Percentiles rank a stretch among this genome's conserved stretches.
These are phyloP conservation scores for Melanotaenia nigrans DNA, from an alignment of 2,797 vertebrate species.

Conservation along the genomic window DNA sequence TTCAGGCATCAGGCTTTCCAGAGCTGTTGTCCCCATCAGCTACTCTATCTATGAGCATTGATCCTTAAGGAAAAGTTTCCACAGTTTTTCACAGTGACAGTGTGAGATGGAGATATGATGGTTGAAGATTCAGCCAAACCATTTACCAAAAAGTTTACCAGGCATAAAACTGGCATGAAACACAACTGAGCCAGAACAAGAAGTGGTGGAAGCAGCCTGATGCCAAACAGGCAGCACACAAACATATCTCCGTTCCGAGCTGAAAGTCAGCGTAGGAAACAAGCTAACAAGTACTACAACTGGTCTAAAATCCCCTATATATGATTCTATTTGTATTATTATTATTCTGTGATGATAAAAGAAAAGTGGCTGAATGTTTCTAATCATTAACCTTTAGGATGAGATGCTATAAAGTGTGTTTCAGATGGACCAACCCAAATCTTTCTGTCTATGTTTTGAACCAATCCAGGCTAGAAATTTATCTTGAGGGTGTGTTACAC, in stretches of 20 bases:
- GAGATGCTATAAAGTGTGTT: neutral
- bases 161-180: conserved; percentile 63
- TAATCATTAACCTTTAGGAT: neutral
- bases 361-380: neutral
- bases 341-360: neutral
- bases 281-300: neutral
- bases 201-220: conserved; percentile 22
- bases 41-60: neutral
- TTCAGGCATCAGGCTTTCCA: neutral
- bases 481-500: too few relatives aligned
- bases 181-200: conserved; percentile 56
- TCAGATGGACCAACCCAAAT: neutral
- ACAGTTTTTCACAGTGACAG: conserved; percentile 60
- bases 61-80: neutral
- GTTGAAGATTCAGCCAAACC: conserved; percentile 76
- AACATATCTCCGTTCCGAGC: conserved; percentile 17
- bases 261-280: neutral
- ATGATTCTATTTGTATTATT: neutral
- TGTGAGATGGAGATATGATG: conserved; percentile 22
- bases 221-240: conserved; percentile 40
- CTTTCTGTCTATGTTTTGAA: too few relatives aligned
- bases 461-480: too few relatives aligned
- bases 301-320: neutral
- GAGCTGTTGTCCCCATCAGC: neutral
- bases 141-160: conserved; percentile 62